These are phyloP conservation scores for Chrysolina americana DNA, from an alignment of 2,888 invertebrate species.

Conservation along the genomic window DNA sequence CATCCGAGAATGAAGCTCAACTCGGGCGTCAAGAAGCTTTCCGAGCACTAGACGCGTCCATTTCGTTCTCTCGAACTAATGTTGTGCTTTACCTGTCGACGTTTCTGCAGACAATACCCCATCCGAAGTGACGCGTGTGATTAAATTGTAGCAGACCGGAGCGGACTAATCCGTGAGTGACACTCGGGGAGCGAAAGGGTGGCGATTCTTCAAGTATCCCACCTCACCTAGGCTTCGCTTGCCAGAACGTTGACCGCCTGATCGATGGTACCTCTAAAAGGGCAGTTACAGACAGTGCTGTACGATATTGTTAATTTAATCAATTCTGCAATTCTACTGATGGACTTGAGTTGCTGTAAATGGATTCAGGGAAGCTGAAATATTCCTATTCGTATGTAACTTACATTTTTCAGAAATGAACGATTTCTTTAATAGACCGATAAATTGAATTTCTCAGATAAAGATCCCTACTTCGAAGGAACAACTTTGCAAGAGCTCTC, in stretches of 20 bases:
- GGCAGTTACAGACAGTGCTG: no score
- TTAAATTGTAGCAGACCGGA: conserved; percentile 55
- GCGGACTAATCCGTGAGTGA: conserved; percentile 58
- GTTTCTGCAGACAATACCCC: conserved; percentile 40
- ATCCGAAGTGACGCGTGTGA: conserved; percentile 53
- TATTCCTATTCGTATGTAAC: no score
- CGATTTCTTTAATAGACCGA: no score
- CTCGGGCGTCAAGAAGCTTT: neutral
- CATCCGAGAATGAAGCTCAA: conserved; percentile 8
- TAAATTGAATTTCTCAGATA: no score
- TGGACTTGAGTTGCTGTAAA: no score
- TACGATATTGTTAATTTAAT: no score
- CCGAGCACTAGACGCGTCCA: neutral
- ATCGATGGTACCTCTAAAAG: neutral
- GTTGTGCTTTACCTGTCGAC: conserved; percentile 48
- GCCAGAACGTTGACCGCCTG: neutral
- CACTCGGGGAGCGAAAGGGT: conserved; percentile 45
- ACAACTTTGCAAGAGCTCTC: no score
- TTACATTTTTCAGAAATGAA: no score
- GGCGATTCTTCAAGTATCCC: conserved; percentile 21
- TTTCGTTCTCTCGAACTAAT: conserved; percentile 22
- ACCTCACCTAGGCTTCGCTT: conserved; percentile 3
- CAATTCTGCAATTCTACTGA: no score
- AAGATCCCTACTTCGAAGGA: no score
- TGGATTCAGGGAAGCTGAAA: no score